Conservation (phyloP, 1,140 invertebrate genomes). For the Aporrectodea caliginosa region DNA sequence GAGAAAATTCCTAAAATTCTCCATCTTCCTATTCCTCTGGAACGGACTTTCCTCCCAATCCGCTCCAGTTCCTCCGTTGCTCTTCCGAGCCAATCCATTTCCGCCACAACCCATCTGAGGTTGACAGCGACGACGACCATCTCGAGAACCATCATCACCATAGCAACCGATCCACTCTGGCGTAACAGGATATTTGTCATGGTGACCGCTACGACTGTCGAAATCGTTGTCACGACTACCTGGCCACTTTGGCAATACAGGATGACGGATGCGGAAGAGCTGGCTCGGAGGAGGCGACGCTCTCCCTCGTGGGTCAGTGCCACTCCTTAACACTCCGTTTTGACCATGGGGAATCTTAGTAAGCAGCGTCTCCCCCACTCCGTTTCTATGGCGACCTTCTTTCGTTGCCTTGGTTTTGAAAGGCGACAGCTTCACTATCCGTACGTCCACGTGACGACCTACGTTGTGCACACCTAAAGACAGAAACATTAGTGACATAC, state of each 20-base stretch:
- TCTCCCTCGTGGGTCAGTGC: not conserved
- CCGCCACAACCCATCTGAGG: too few relatives aligned
- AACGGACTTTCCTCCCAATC: too few relatives aligned
- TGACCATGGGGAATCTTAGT: not conserved
- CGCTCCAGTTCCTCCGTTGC: not conserved
- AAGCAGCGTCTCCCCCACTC: too few relatives aligned
- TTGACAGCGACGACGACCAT: not conserved
- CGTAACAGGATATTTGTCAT: too few relatives aligned
- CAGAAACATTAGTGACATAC: not conserved
- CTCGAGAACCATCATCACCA: not conserved
- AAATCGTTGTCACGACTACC: too few relatives aligned
- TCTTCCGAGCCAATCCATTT: too few relatives aligned
- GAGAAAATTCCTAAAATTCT: too few relatives aligned
- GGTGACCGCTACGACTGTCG: too few relatives aligned
- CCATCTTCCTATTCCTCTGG: too few relatives aligned
- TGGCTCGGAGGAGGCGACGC: constrained; percentile 21
- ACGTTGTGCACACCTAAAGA: not conserved
- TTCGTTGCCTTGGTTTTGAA: not conserved
- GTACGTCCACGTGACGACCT: not conserved
- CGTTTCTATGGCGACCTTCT: not conserved
- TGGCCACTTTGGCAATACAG: constrained; percentile 42
- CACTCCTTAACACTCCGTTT: not conserved
- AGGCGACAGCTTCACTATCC: not conserved
- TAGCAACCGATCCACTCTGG: not conserved
- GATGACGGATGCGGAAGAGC: constrained; percentile 43